phyloP scores from a whole-genome alignment of 1,140 invertebrate species.

The Drosophila tani region DNA sequence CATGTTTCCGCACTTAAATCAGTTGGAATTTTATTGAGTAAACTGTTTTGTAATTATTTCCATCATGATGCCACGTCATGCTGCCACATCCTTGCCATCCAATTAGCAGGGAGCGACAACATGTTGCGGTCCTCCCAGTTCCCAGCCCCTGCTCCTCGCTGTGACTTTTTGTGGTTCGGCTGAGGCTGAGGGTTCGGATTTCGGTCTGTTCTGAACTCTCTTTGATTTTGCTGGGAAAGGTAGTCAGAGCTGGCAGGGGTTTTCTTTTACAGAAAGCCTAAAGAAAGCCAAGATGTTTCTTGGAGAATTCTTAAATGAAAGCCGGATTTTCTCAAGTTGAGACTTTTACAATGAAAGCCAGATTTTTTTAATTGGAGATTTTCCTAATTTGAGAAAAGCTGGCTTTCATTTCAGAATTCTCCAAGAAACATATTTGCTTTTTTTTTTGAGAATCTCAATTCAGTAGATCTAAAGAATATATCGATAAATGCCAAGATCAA shows the following conservation, averaged over 20 bases:
- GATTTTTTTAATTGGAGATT: no score
- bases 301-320: no score
- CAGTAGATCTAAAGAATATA: no score
- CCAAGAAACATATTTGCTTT: no score
- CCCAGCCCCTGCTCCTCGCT: neutral
- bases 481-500: no score
- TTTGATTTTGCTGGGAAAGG: conserved; percentile 1
- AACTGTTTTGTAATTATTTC: conserved; percentile 81
- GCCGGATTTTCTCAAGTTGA: no score
- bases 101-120: conserved; percentile 77
- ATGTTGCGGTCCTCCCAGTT: conserved; percentile 57
- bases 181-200: neutral
- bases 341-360: no score
- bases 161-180: conserved; percentile 10
- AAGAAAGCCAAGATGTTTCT: no score
- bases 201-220: neutral
- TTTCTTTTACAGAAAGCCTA: no score
- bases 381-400: no score
- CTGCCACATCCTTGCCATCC: conserved; percentile 42
- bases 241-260: neutral
- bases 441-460: no score
- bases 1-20: conserved; percentile 64
- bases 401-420: no score
- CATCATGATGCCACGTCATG: conserved; percentile 60
- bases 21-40: conserved; percentile 79